These are phyloP conservation scores for Pocillopora damicornis DNA, from an alignment of 64 coral and sea anemone genomes.

Conservation along the genomic window DNA sequence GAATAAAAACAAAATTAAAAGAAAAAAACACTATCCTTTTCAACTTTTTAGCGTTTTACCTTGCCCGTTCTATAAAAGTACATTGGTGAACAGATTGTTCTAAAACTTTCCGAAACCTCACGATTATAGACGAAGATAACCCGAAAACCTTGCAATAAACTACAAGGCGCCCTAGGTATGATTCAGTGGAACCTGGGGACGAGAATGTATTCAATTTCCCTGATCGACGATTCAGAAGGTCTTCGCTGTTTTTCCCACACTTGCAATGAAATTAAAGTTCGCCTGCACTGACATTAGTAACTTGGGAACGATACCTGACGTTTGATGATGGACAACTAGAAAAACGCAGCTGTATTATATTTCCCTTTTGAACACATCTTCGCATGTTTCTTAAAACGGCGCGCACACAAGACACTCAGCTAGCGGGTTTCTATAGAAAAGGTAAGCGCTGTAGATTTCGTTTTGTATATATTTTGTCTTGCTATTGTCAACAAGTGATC, in stretches of 20 bases:
- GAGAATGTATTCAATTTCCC: not conserved
- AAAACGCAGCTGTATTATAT: not conserved
- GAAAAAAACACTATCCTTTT: too few relatives aligned
- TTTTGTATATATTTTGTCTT: conserved; percentile 25
- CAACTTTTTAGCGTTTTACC: not conserved
- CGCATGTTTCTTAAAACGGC: not conserved
- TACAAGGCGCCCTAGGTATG: not conserved
- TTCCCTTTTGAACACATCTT: not conserved
- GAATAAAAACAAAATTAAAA: too few relatives aligned
- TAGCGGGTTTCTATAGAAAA: not conserved
- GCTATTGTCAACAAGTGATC: conserved; percentile 6
- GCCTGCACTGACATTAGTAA: not conserved
- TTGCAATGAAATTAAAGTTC: not conserved
- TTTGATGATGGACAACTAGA: not conserved
- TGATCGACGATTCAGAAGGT: not conserved
- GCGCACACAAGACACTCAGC: not conserved
- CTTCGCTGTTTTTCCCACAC: not conserved
- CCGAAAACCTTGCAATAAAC: not conserved
- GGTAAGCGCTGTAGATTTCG: conserved; percentile 4
- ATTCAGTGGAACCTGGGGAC: not conserved
- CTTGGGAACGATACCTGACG: not conserved
- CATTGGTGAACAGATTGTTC: not conserved
- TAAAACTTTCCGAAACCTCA: not conserved
- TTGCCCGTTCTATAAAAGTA: too few relatives aligned
- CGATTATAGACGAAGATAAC: not conserved